Percentiles rank a stretch among this genome's conserved stretches.
Conservation (phyloP, 2,888 invertebrate species). For the Eulithis testata region DNA sequence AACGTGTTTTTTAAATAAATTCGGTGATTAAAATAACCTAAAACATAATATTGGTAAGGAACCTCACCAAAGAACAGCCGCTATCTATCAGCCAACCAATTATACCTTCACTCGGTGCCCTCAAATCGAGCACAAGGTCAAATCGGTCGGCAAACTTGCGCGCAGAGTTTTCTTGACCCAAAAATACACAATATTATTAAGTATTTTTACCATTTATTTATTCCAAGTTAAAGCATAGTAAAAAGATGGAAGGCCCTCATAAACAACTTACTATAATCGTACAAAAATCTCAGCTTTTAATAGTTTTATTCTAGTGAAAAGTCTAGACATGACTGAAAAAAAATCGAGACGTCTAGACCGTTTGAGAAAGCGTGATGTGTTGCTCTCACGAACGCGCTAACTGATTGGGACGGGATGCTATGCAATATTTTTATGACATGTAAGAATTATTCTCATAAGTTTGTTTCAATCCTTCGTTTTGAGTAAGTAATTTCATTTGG, state of each 20-base stretch:
- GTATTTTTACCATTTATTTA: constrained; percentile 6
- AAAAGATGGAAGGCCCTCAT: too few relatives aligned
- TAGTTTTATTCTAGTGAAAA: constrained; percentile 12
- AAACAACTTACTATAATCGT: not conserved
- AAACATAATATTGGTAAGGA: constrained; percentile 12
- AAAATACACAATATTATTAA: constrained; percentile 33
- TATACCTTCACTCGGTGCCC: constrained; percentile 19
- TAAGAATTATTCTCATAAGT: too few relatives aligned
- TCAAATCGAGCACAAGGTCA: constrained; percentile 30
- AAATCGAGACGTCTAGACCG: constrained; percentile 23
- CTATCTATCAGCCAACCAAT: constrained; percentile 16
- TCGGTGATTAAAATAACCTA: constrained; percentile 4
- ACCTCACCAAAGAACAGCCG: constrained; percentile 12
- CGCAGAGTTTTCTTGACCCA: constrained; percentile 20
- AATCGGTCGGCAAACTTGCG: constrained; percentile 18
- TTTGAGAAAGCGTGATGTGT: constrained; percentile 30
- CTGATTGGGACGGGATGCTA: constrained; percentile 31
- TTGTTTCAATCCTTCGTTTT: too few relatives aligned
- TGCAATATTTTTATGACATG: constrained; percentile 18
- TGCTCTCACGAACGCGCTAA: constrained; percentile 36
- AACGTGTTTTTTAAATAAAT: not conserved
- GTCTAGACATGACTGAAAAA: constrained; percentile 20
- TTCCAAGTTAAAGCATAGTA: too few relatives aligned
- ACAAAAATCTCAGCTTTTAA: too few relatives aligned
- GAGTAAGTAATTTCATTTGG: too few relatives aligned